Evolutionary conservation across 30 jellyfish, hydroid and myxozoan species (phyloP), one percentile per base, ranked within the genome.

Genomic region (Cassiopea andromeda): DNA sequence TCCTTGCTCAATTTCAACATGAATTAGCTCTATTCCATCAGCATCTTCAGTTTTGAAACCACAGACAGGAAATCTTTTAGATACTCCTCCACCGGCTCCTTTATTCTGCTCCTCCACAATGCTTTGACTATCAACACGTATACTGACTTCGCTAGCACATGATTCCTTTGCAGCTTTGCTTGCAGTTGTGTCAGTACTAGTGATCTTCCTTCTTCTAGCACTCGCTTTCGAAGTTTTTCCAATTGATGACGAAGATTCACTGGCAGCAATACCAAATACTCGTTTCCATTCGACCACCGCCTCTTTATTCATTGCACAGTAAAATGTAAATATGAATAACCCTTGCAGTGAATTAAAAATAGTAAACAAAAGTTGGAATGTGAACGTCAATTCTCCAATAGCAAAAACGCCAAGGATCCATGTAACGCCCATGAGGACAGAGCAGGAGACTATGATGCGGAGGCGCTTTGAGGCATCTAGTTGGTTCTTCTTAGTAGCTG

Each of bases 321-420:
- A 91, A 64, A 91, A 91, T 68, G 85, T 45, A 67, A 91, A 91
- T n/a, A 91, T 85, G 46, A 85, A 84, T 59, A 86, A 50, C 5
- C 98, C 98, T 81, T 92, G 98, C 45, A 92, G 83, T 1, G 98
- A 92, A 72, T 92, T 92, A 83, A 92, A 77, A 60, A 87, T 67
- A 16, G 94, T 76, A 73, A 92, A 92, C 54, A 92, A 47, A 14
- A 59, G 60, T 77, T 92, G 98, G 71, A 92, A 92, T 45, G 96
- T 75, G 44, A 88, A 66, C 0, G 82, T 80, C 45, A 83, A 60
- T 44, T 87, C 91, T 9, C 92, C 98, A 46, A 92, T 47, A 1
- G 97, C 98, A 54, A 92, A 87, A 14, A 87, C 85, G 46, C 91
- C 98, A 7, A 85, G 81, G 7, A 85, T 80, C 98, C 98, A 92